A percentile compares a stretch with the other conserved stretches of the same genome.
Conservation (phyloP, 2,888 invertebrate species). For the Auanema sp. region DNA sequence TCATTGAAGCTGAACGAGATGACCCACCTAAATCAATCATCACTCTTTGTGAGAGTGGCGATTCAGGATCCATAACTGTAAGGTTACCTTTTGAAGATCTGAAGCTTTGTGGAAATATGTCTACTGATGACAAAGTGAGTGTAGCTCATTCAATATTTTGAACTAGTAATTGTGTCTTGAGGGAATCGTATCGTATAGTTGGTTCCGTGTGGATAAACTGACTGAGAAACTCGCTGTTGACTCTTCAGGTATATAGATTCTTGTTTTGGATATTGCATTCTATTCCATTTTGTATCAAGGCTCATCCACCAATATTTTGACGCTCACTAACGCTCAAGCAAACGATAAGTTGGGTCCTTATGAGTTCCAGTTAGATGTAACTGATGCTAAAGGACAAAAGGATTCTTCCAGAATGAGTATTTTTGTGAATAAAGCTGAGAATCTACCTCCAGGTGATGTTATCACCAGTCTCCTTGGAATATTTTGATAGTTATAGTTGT, state of each 20-base stretch:
- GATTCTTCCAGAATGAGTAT: constrained; percentile 26
- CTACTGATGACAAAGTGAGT: constrained; percentile 27
- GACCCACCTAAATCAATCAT: constrained; percentile 35
- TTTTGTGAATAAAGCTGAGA: constrained; percentile 30
- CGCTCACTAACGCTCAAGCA: constrained; percentile 29
- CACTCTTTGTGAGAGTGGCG: constrained; percentile 21
- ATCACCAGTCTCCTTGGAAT: not conserved
- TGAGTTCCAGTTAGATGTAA: constrained; percentile 29
- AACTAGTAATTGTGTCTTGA: constrained; percentile 16
- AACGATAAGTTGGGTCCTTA: constrained; percentile 32
- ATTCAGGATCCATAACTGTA: constrained; percentile 27
- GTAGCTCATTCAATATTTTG: not conserved
- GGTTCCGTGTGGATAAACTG: constrained; percentile 28
- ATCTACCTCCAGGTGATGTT: constrained; percentile 25
- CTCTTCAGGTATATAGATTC: constrained; percentile 12
- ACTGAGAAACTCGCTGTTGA: constrained; percentile 25
- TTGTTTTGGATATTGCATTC: not conserved
- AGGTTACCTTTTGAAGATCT: constrained; percentile 27
- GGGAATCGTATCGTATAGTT: constrained; percentile 28
- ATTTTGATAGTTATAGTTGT: constrained; percentile 18
- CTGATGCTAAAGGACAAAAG: constrained; percentile 27
- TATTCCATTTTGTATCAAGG: constrained; percentile 19
- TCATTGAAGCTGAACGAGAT: constrained; percentile 24
- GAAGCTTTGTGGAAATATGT: constrained; percentile 28
- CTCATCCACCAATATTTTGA: constrained; percentile 25